Evolutionary conservation across 2,113 vertebrate genomes (phyloP).

Genomic region (Datnioides undecimradiatus): DNA sequence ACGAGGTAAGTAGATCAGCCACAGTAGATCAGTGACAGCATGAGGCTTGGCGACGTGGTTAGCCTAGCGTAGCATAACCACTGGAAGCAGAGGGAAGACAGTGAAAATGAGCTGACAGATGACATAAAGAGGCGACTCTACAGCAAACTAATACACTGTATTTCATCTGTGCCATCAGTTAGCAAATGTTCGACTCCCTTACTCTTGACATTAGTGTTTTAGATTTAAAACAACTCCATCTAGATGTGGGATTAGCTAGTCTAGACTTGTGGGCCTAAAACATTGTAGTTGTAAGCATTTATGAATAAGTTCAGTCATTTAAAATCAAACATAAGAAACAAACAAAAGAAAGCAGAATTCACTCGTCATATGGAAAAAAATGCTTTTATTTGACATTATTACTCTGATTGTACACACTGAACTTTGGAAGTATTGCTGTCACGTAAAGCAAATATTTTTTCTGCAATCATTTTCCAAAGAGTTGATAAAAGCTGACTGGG

Average conservation of each 20-base stretch:
- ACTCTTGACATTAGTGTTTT: no score
- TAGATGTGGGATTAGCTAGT: no score
- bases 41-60: not conserved
- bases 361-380: constrained; percentile 42
- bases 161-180: not conserved
- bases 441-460: not conserved
- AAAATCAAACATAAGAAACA: no score
- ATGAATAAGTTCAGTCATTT: no score
- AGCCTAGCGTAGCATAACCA: not conserved
- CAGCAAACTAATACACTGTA: not conserved
- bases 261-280: no score
- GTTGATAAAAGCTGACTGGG: not conserved
- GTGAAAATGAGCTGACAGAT: no score
- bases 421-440: constrained; percentile 3
- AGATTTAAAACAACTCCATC: no score
- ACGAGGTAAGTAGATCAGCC: not conserved
- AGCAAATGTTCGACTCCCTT: not conserved
- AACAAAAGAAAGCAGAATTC: not conserved
- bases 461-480: not conserved
- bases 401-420: constrained; percentile 25
- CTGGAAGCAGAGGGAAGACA: no score
- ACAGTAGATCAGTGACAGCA: not conserved
- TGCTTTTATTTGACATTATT: constrained; percentile 44
- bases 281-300: no score
- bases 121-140: not conserved